These are phyloP conservation scores for Geotrupes spiniger DNA, from an alignment of 2,888 invertebrate species.

Conservation along the genomic window DNA sequence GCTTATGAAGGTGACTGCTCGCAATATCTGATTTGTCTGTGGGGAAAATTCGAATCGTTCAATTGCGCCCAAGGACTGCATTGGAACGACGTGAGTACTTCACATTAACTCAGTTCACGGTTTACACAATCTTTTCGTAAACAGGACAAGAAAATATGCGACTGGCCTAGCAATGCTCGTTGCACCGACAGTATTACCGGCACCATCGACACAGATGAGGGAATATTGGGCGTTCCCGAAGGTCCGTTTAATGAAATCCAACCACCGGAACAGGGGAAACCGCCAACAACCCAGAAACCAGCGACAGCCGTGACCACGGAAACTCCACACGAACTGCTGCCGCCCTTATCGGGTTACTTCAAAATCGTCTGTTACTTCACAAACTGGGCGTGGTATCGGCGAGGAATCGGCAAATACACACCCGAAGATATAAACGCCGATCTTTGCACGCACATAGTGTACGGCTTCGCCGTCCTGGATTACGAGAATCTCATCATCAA, in stretches of 20 bases:
- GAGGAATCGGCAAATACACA: conserved; percentile 75
- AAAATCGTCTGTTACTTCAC: conserved; percentile 90
- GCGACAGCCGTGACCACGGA: conserved; percentile 43
- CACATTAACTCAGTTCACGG: background rate
- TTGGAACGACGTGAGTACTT: conserved; percentile 63
- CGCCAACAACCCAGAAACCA: conserved; percentile 25
- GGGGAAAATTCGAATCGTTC: conserved; percentile 72
- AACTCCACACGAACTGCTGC: conserved; percentile 51
- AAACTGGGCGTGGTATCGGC: conserved; percentile 91
- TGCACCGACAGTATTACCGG: conserved; percentile 48
- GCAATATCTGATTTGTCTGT: conserved; percentile 74
- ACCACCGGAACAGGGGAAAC: conserved; percentile 14
- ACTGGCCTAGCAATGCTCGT: conserved; percentile 67
- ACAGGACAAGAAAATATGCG: conserved; percentile 63
- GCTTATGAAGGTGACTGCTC: conserved; percentile 67
- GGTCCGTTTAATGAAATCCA: conserved; percentile 10
- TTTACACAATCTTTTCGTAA: background rate
- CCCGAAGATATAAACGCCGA: conserved; percentile 85
- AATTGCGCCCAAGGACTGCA: conserved; percentile 70
- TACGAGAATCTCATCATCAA: conserved; percentile 73
- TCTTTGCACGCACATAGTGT: conserved; percentile 89
- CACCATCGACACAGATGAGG: conserved; percentile 15
- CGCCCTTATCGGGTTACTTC: conserved; percentile 62
- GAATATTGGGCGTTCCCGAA: conserved; percentile 11
- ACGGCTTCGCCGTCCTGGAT: conserved; percentile 90